phyloP scores from a whole-genome alignment of 2,797 vertebrate species.

The Enteromius argenteus region DNA sequence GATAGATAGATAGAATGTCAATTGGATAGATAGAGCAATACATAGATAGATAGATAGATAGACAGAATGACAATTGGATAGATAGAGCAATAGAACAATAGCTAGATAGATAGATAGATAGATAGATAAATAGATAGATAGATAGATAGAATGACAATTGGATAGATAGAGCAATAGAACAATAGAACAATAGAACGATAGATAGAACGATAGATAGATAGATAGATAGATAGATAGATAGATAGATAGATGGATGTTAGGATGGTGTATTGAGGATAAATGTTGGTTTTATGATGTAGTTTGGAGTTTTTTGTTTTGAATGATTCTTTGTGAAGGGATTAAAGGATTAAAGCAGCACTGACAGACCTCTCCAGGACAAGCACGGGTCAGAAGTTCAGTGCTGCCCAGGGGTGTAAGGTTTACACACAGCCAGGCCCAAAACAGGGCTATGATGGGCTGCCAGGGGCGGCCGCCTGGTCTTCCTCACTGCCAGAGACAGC shows the following conservation, averaged over 20 bases:
- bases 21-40: fast-evolving
- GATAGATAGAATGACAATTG: background rate
- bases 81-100: too few relatives aligned
- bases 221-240: background rate
- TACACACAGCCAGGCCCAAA: conserved; percentile 67
- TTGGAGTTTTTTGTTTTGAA: conserved; percentile 56
- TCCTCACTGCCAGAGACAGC: conserved; percentile 70
- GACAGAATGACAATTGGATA: background rate
- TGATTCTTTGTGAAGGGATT: conserved; percentile 71
- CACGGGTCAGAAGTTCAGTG: conserved; percentile 77
- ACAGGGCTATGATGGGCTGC: conserved; percentile 77
- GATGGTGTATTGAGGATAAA: background rate
- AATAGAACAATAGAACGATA: background rate
- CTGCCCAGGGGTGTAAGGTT: conserved; percentile 68
- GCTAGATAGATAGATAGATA: background rate
- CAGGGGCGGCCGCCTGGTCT: conserved; percentile 68
- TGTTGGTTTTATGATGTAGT: background rate
- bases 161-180: background rate
- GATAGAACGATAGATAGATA: background rate
- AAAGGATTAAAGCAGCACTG: conserved; percentile 71
- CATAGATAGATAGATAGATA: background rate
- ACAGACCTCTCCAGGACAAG: conserved; percentile 75
- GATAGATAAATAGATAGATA: background rate
- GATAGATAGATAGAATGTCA: background rate
- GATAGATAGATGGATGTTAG: background rate